phyloP scores from a whole-genome alignment of 2,113 vertebrate genomes.

The Eulemur macaco region DNA sequence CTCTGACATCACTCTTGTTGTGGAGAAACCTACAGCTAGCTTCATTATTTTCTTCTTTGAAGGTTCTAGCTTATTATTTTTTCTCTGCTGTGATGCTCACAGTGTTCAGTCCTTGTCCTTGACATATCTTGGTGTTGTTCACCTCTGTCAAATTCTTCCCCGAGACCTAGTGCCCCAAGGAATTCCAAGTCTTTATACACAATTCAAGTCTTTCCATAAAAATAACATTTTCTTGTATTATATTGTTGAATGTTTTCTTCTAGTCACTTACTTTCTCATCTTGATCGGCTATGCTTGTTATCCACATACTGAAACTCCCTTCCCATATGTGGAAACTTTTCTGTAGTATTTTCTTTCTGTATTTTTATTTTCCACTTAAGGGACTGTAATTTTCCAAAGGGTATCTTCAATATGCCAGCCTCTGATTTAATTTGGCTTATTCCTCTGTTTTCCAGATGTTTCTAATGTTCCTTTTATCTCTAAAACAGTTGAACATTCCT shows the following conservation, averaged over 20 bases:
- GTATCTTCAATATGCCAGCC: not conserved
- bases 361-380: not conserved
- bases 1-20: not conserved
- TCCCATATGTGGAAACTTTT: rapidly evolving
- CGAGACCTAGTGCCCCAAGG: not conserved
- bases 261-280: rapidly evolving
- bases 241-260: not conserved
- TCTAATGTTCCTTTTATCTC: not conserved
- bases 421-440: not conserved
- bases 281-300: rapidly evolving
- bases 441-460: not conserved
- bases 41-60: not conserved
- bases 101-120: not conserved
- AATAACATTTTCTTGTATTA: not conserved
- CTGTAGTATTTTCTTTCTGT: not conserved
- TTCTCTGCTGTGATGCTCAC: not conserved
- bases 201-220: not conserved
- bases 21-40: rapidly evolving
- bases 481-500: not conserved
- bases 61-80: not conserved
- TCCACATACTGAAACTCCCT: rapidly evolving
- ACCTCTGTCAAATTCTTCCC: not conserved
- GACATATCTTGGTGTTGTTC: not conserved
- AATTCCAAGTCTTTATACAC: not conserved
- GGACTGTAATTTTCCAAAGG: too few species aligned